These are phyloP conservation scores for Nyctalus aviator DNA, from an alignment of 2,797 vertebrate genomes.

Conservation along the genomic window DNA sequence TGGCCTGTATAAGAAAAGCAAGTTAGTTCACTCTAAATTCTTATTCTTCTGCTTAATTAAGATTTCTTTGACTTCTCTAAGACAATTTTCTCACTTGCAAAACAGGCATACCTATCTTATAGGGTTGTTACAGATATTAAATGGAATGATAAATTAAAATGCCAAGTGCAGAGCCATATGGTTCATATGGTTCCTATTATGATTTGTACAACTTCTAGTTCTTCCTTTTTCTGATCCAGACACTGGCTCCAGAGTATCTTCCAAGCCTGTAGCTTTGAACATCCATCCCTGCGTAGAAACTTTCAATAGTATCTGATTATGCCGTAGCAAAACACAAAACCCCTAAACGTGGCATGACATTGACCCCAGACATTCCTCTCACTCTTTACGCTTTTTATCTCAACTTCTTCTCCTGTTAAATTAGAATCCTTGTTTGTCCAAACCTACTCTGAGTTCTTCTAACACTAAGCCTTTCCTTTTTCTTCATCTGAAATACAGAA, in stretches of 20 bases:
- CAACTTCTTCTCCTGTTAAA: not conserved
- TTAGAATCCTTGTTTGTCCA: not conserved
- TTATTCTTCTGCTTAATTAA: not conserved
- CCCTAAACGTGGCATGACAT: not conserved
- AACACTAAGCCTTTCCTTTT: not conserved
- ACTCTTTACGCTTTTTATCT: not conserved
- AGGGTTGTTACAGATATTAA: not conserved
- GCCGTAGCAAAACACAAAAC: not conserved
- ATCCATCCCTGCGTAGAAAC: not conserved
- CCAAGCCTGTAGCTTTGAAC: not conserved
- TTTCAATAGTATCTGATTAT: not conserved
- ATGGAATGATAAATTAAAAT: not conserved
- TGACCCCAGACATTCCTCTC: not conserved
- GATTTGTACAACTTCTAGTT: not conserved
- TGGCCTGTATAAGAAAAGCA: not conserved
- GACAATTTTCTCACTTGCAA: not conserved
- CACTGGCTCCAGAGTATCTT: not conserved
- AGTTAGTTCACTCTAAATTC: not conserved
- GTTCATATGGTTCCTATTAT: not conserved
- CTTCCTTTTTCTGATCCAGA: not conserved
- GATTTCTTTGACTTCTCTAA: conserved; percentile 2
- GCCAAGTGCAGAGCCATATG: not conserved
- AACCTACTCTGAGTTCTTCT: not conserved
- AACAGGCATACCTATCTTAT: not conserved
- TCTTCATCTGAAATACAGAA: not conserved